Evolutionary conservation across 2,113 vertebrate genomes (phyloP).

Genomic region (Peucedramus taeniatus): DNA sequence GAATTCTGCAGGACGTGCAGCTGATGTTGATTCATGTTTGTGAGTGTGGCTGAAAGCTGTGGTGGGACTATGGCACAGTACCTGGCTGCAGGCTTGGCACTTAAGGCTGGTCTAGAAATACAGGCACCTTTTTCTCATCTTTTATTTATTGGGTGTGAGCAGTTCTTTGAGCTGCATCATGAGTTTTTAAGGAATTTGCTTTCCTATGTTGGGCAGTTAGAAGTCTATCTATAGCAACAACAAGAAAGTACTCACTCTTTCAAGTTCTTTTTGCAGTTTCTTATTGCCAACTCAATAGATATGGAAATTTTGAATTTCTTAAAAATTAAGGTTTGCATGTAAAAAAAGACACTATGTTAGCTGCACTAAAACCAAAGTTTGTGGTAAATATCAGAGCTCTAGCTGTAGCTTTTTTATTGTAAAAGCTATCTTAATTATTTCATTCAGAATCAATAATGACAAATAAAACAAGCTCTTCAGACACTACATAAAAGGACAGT

Average conservation of each 20-base stretch:
- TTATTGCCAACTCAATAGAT: neutral
- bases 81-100: neutral
- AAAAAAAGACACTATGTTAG: neutral
- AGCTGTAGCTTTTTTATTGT: neutral
- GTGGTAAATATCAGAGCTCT: neutral
- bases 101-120: neutral
- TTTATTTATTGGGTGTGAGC: neutral
- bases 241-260: neutral
- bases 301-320: neutral
- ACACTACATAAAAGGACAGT: neutral
- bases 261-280: neutral
- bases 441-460: neutral
- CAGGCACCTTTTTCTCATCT: neutral
- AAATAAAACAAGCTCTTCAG: conserved; percentile 21
- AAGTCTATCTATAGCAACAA: neutral
- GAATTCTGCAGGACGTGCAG: neutral
- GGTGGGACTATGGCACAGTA: neutral
- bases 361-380: neutral
- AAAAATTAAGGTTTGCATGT: neutral
- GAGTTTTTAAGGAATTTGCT: conserved; percentile 11
- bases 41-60: neutral
- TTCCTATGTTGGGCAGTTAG: neutral
- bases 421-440: neutral
- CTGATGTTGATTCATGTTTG: neutral
- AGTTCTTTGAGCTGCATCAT: neutral